phyloP scores from a whole-genome alignment of 2,888 invertebrate species.

The Fragum whitleyi region DNA sequence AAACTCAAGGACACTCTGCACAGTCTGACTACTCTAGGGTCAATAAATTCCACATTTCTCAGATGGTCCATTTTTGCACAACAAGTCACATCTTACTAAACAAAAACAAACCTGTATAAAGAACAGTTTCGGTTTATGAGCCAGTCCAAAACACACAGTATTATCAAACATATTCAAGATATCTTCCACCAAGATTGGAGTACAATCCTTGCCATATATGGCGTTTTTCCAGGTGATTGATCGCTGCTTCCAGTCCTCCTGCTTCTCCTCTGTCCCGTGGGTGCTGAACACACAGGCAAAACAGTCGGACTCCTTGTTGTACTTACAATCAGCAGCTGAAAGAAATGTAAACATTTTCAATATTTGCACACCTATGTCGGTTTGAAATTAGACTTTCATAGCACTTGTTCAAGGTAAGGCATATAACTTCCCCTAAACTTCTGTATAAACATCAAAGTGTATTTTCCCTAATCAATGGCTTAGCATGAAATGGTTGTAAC shows the following conservation, averaged over 20 bases:
- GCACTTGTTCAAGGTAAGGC: not conserved
- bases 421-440: too few relatives aligned
- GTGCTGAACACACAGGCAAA: conserved; percentile 29
- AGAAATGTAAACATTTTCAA: too few relatives aligned
- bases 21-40: too few relatives aligned
- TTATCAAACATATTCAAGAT: conserved; percentile 27
- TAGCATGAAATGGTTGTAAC: too few relatives aligned
- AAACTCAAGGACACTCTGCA: too few relatives aligned
- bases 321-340: conserved; percentile 13
- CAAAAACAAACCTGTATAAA: conserved; percentile 26
- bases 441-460: too few relatives aligned
- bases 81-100: too few relatives aligned
- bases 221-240: conserved; percentile 11
- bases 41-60: too few relatives aligned
- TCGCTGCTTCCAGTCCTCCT: not conserved
- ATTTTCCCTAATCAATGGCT: too few relatives aligned
- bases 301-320: conserved; percentile 25
- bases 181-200: not conserved
- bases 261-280: conserved; percentile 12
- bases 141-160: not conserved
- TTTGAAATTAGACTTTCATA: not conserved
- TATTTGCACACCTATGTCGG: not conserved
- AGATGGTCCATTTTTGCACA: too few relatives aligned
- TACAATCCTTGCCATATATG: conserved; percentile 5
- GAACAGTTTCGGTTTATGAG: conserved; percentile 33